Evolutionary conservation across 1,140 invertebrate species (phyloP).

Genomic region (Littorina saxatilis): DNA sequence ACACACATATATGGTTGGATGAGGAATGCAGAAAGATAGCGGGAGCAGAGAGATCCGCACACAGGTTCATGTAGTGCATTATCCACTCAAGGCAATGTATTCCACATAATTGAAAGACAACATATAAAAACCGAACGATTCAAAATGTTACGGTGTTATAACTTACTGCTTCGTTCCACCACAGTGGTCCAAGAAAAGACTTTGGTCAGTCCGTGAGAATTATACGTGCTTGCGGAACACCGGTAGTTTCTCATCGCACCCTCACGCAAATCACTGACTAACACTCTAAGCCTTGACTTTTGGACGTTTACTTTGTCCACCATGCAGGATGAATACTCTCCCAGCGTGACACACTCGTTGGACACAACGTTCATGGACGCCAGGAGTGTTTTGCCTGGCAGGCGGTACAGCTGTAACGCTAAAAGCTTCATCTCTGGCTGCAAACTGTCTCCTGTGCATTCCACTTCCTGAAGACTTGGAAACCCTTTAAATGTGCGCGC

Average conservation of each 20-base stretch:
- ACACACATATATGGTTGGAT: no score
- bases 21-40: no score
- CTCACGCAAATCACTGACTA: slow-evolving; percentile 13
- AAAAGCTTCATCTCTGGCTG: slow-evolving; percentile 25
- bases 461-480: slow-evolving; percentile 33
- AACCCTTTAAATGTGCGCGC: slow-evolving; percentile 20
- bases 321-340: slow-evolving; percentile 14
- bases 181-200: neutral
- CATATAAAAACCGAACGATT: no score
- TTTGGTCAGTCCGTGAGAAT: neutral
- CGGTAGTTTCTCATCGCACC: neutral
- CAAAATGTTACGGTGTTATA: no score
- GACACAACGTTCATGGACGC: slow-evolving; percentile 7
- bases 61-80: no score
- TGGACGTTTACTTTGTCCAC: neutral
- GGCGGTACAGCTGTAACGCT: neutral
- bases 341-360: slow-evolving; percentile 31
- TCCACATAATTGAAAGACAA: no score
- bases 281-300: neutral
- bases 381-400: neutral
- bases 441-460: slow-evolving; percentile 7
- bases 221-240: slow-evolving; percentile 8
- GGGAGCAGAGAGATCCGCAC: no score
- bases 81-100: no score
- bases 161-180: slow-evolving; percentile 29